Percentiles rank a stretch among this genome's conserved stretches.
These are phyloP conservation scores for Otus sunia DNA, from an alignment of 2,113 vertebrate genomes.

Conservation along the genomic window DNA sequence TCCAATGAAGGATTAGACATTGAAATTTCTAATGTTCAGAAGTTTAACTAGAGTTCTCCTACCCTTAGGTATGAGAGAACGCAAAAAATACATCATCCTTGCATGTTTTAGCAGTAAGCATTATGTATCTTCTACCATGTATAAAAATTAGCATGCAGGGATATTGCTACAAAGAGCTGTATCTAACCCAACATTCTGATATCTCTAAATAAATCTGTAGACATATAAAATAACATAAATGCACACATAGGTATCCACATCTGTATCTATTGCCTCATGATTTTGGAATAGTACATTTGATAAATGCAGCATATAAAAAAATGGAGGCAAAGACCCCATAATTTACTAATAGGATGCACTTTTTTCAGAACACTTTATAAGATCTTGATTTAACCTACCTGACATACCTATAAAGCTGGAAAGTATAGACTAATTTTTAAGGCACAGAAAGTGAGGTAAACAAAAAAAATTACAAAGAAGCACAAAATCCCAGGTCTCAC, in stretches of 20 bases:
- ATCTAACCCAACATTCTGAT: neutral
- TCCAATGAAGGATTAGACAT: neutral
- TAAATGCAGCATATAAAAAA: neutral
- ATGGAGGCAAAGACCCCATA: neutral
- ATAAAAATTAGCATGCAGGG: neutral
- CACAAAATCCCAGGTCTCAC: neutral
- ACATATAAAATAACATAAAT: neutral
- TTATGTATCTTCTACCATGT: neutral
- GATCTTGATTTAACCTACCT: neutral
- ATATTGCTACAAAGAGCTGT: neutral
- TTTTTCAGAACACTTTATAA: neutral
- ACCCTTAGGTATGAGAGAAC: neutral
- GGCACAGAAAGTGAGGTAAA: neutral
- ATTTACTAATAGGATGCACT: neutral
- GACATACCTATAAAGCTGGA: neutral
- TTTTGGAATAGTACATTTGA: neutral
- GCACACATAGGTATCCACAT: neutral
- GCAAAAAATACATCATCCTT: neutral
- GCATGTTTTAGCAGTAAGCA: neutral
- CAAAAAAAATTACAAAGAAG: neutral
- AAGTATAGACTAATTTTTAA: neutral
- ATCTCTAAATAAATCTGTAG: neutral
- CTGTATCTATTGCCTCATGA: neutral
- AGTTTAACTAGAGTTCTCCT: neutral
- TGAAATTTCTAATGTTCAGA: neutral